phyloP scores from a whole-genome alignment of 64 coral and sea anemone genomes.

The Montipora sp. region DNA sequence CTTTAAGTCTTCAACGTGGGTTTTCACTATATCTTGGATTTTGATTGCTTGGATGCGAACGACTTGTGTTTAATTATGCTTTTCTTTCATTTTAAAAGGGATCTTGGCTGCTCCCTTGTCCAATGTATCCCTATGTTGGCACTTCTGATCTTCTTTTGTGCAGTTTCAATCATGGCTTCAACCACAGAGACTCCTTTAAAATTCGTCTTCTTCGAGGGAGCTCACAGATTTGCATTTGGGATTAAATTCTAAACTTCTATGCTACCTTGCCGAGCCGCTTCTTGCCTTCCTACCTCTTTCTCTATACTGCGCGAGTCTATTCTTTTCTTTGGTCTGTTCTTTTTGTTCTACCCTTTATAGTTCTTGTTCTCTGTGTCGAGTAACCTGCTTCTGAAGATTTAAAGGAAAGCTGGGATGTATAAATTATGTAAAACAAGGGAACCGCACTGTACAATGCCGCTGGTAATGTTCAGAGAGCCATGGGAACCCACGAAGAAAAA shows the following conservation, averaged over 20 bases:
- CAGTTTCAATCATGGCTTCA: slow-evolving; percentile 62
- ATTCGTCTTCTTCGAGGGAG: slow-evolving; percentile 62
- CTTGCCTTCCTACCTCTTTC: slow-evolving; percentile 59
- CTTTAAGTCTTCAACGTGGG: too few species aligned
- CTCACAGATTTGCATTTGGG: slow-evolving; percentile 46
- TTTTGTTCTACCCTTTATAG: background rate
- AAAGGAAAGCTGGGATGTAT: too few species aligned
- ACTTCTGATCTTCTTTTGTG: slow-evolving; percentile 55
- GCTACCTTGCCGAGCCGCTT: slow-evolving; percentile 22
- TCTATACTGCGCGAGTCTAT: background rate
- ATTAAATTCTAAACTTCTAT: slow-evolving; percentile 51
- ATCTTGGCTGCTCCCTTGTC: slow-evolving; percentile 60
- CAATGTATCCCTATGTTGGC: slow-evolving; percentile 39
- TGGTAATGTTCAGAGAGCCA: slow-evolving; percentile 67
- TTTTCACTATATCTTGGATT: too few species aligned
- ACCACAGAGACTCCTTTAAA: slow-evolving; percentile 66
- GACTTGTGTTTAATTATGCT: too few species aligned
- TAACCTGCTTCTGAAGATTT: background rate
- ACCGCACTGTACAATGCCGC: slow-evolving; percentile 46
- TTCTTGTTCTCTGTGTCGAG: slow-evolving; percentile 27
- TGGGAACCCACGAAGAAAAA: background rate
- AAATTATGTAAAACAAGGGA: slow-evolving; percentile 61
- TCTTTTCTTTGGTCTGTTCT: background rate
- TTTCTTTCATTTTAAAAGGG: slow-evolving; percentile 24
- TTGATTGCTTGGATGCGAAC: too few species aligned